A percentile compares a stretch with the other conserved stretches of the same genome.
Conservation (phyloP, 2,113 vertebrate genomes). For the Pipra filicauda region DNA sequence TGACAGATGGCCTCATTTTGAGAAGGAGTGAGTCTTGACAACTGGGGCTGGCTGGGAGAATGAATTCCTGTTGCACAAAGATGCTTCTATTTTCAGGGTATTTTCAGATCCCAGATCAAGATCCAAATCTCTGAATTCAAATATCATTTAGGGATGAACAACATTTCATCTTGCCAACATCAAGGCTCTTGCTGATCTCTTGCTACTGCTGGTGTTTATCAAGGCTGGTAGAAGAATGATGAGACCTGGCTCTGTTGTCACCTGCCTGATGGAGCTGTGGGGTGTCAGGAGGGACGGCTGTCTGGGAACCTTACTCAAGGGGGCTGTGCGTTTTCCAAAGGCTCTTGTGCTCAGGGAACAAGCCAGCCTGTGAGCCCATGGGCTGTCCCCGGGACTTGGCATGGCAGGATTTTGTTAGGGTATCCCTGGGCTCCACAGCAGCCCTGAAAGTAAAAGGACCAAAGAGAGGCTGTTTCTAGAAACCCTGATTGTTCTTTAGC, state of each 20-base stretch:
- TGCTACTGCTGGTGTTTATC: not conserved
- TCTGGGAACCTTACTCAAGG: not conserved
- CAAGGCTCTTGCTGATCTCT: not conserved
- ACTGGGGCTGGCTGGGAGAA: not conserved
- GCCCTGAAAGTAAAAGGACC: not conserved
- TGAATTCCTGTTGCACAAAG: not conserved
- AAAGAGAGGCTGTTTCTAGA: not conserved
- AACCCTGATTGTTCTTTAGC: not conserved
- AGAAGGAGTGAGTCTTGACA: not conserved
- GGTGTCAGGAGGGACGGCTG: not conserved
- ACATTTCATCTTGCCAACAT: not conserved
- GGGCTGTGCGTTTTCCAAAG: not conserved
- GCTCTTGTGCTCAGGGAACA: not conserved
- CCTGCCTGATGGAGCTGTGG: not conserved
- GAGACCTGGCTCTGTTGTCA: not conserved
- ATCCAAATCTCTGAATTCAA: not conserved
- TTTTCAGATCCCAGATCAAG: not conserved
- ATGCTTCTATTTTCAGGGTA: not conserved
- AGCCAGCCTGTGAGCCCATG: not conserved
- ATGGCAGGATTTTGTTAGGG: not conserved
- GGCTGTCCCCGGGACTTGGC: not conserved
- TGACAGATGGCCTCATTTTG: conserved; percentile 23
- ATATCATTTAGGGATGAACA: not conserved
- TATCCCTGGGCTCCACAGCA: not conserved
- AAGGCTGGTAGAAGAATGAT: not conserved